A percentile compares a stretch with the other conserved stretches of the same genome.
Evolutionary conservation across 2,113 vertebrate genomes (phyloP).

Genomic region (Gallinago jamesoni): DNA sequence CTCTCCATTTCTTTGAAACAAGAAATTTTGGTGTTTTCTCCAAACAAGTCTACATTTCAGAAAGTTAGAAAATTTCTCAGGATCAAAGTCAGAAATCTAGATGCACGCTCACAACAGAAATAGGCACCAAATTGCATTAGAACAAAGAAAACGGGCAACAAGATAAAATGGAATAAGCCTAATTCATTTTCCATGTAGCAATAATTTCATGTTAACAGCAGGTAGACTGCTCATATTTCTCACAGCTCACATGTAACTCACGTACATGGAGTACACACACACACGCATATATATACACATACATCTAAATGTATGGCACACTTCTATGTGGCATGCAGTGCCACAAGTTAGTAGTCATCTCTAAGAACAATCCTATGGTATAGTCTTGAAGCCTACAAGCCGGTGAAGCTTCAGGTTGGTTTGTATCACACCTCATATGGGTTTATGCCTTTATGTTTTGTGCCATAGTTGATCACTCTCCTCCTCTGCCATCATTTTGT

Average conservation of each 20-base stretch:
- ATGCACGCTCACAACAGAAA: neutral
- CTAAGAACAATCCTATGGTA: neutral
- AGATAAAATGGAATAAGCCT: neutral
- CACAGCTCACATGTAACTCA: neutral
- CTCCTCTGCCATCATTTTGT: neutral
- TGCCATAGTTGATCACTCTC: neutral
- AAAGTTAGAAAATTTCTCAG: neutral
- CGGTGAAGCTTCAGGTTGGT: neutral
- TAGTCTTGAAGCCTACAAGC: neutral
- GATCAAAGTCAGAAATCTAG: neutral
- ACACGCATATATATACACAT: accelerated
- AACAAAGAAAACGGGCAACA: neutral
- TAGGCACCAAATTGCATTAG: neutral
- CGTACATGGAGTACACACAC: neutral
- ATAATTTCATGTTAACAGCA: neutral
- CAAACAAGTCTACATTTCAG: neutral
- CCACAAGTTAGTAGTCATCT: neutral
- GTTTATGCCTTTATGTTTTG: neutral
- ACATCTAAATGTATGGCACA: neutral
- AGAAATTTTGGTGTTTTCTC: neutral
- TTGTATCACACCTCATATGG: neutral
- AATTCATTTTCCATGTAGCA: neutral
- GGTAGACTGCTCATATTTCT: neutral
- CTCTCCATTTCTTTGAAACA: neutral
- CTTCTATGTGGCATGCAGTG: neutral